Conservation (phyloP, 2,113 vertebrate genomes). For the Clarias batrachus region DNA sequence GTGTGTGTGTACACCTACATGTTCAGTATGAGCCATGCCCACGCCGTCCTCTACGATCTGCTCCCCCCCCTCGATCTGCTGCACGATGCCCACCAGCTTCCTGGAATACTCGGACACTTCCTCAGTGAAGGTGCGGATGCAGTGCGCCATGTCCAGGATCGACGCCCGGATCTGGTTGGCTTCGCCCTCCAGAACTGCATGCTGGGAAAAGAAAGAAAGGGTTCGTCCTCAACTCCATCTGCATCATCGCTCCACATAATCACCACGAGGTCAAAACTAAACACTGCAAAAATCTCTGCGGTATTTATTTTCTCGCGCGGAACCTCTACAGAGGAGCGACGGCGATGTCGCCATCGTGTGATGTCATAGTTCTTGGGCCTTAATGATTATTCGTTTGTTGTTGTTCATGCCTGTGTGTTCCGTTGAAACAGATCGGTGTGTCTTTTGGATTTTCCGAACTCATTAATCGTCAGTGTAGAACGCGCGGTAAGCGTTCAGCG, state of each 20-base stretch:
- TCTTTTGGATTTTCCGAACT: background rate
- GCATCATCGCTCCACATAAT: background rate
- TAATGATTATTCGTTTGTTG: background rate
- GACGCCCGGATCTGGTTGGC: slow-evolving; percentile 97
- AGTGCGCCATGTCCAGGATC: slow-evolving; percentile 98
- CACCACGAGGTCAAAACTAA: background rate
- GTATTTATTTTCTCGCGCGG: background rate
- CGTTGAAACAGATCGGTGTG: background rate
- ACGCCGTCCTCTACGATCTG: slow-evolving; percentile 95
- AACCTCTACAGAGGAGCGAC: too few relatives aligned
- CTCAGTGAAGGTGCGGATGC: slow-evolving; percentile 95
- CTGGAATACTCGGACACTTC: slow-evolving; percentile 97
- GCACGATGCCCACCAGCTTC: slow-evolving; percentile 94
- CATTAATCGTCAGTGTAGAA: background rate
- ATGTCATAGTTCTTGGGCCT: too few relatives aligned
- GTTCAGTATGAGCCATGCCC: slow-evolving; percentile 95
- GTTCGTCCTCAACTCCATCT: background rate
- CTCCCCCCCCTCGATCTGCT: slow-evolving; percentile 96
- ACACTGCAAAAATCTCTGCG: background rate
- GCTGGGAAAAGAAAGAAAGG: slow-evolving; percentile 68
- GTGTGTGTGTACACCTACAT: slow-evolving; percentile 70
- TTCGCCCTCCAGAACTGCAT: slow-evolving; percentile 90
- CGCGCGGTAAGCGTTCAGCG: background rate
- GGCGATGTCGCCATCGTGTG: too few relatives aligned
- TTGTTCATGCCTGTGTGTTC: too few relatives aligned